These are phyloP conservation scores for Phyto melanocephala DNA, from an alignment of 2,888 invertebrate species.

Conservation along the genomic window DNA sequence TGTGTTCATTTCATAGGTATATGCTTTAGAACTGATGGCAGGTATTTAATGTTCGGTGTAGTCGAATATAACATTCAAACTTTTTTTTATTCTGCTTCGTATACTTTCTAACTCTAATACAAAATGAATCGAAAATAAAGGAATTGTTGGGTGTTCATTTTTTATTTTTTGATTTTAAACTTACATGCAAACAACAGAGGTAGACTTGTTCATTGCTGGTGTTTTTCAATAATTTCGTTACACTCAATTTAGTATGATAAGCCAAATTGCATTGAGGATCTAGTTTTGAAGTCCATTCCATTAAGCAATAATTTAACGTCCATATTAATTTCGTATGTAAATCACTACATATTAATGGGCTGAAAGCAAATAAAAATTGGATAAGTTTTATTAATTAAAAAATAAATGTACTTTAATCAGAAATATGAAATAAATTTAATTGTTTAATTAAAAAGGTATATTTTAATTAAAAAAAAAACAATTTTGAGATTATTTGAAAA, in stretches of 20 bases:
- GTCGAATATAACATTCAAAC: no score
- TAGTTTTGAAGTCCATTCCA: slow-evolving; percentile 85
- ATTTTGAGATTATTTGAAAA: no score
- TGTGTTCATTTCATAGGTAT: no score
- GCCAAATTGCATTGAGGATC: slow-evolving; percentile 82
- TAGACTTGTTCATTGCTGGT: slow-evolving; percentile 78
- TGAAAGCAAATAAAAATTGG: slow-evolving; percentile 52
- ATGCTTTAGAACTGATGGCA: no score
- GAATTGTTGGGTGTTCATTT: slow-evolving; percentile 7
- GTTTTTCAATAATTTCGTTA: slow-evolving; percentile 80
- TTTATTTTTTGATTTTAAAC: slow-evolving; percentile 67
- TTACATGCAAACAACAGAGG: slow-evolving; percentile 80
- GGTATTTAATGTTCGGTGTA: no score
- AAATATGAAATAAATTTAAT: slow-evolving; percentile 1
- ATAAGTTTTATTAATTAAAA: not conserved
- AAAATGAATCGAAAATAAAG: slow-evolving; percentile 38
- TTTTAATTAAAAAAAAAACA: no score
- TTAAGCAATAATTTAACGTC: slow-evolving; percentile 86
- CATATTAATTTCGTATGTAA: slow-evolving; percentile 86
- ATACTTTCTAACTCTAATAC: slow-evolving; percentile 23
- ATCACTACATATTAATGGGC: slow-evolving; percentile 79
- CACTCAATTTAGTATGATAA: slow-evolving; percentile 81
- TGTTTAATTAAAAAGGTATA: no score
- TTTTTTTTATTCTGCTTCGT: no score
- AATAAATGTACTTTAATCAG: not conserved